These are phyloP conservation scores for Eueremaeus valkanovi DNA, from an alignment of 2,888 invertebrate genomes.

Conservation along the genomic window DNA sequence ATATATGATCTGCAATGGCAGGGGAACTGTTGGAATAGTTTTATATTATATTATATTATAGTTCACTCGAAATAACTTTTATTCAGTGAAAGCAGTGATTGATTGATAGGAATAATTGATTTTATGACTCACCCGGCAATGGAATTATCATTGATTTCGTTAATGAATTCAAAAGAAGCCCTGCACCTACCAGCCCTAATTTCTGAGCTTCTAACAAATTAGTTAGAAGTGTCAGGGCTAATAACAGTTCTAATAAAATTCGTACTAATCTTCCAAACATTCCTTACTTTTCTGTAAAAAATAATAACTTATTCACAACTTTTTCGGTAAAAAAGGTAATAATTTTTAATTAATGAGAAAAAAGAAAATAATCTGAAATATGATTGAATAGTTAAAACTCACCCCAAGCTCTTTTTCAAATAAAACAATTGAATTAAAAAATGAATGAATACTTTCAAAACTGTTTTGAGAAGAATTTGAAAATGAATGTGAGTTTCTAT, in stretches of 20 bases:
- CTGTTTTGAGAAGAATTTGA: background rate
- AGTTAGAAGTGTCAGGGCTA: background rate
- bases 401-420: background rate
- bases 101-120: background rate
- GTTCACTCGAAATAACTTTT: too few relatives aligned
- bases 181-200: conserved; percentile 20
- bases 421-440: background rate
- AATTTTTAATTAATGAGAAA: background rate
- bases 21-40: background rate
- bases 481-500: conserved; percentile 2
- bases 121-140: background rate
- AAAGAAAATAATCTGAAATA: background rate
- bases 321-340: background rate
- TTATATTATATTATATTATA: background rate
- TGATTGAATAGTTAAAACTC: background rate
- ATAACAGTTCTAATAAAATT: background rate
- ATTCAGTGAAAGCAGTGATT: background rate
- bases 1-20: conserved; percentile 3
- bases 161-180: background rate
- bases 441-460: background rate
- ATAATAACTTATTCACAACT: background rate
- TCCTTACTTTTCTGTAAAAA: background rate
- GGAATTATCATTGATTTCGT: conserved; percentile 21
- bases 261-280: background rate
- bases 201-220: background rate